phyloP scores from a whole-genome alignment of 2,888 invertebrate species.

The Erpobdella octoculata region DNA sequence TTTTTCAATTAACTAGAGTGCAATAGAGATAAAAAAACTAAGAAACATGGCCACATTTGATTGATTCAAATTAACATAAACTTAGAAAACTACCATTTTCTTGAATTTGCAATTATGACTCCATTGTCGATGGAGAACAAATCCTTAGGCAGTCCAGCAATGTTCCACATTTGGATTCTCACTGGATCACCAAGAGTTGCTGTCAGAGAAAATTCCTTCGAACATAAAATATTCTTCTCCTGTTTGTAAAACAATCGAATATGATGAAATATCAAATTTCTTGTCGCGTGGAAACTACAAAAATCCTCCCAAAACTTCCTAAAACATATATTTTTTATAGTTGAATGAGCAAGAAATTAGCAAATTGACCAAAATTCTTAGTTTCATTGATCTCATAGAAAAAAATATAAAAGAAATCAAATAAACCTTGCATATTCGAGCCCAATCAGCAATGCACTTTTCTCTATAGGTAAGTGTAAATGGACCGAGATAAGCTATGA shows the following conservation, averaged over 20 bases:
- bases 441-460: conserved; percentile 61
- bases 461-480: conserved; percentile 64
- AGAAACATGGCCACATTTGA: too few relatives aligned
- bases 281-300: too few relatives aligned
- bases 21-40: too few relatives aligned
- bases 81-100: conserved; percentile 57
- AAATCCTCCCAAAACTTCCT: too few relatives aligned
- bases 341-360: background rate
- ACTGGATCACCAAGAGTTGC: conserved; percentile 74
- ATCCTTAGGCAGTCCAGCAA: conserved; percentile 71
- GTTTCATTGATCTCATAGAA: background rate
- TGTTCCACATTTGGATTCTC: conserved; percentile 76
- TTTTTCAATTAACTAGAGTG: background rate
- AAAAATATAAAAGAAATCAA: background rate
- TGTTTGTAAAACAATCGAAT: conserved; percentile 43
- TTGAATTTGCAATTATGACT: conserved; percentile 71
- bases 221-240: conserved; percentile 67
- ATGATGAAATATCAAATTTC: too few relatives aligned
- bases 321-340: background rate
- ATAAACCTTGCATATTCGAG: conserved; percentile 56
- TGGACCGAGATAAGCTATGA: conserved; percentile 80
- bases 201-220: conserved; percentile 66
- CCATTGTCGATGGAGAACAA: conserved; percentile 76
- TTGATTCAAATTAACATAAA: too few relatives aligned
- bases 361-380: background rate